Conservation (phyloP, 2,113 vertebrate genomes). For the Pseudorectes ferrugineus region DNA sequence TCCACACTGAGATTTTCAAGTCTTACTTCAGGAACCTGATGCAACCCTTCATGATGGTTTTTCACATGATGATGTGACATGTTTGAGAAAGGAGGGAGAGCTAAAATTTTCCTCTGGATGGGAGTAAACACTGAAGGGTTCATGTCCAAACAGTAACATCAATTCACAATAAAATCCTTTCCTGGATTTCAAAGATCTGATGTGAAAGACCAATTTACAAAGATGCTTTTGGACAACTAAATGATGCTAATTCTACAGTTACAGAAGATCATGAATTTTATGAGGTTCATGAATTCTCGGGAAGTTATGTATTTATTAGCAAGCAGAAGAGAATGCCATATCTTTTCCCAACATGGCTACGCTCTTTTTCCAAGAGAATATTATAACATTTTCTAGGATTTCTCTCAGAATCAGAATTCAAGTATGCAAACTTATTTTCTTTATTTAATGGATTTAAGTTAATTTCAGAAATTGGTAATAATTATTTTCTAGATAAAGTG, state of each 20-base stretch:
- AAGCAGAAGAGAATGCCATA: not conserved
- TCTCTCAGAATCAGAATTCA: not conserved
- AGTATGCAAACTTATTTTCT: not conserved
- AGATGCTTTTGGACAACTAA: not conserved
- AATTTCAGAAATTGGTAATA: not conserved
- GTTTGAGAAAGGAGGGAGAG: not conserved
- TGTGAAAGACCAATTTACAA: not conserved
- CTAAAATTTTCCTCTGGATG: not conserved
- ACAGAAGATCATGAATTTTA: not conserved
- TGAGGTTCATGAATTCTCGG: not conserved
- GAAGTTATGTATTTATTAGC: not conserved
- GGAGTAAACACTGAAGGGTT: not conserved
- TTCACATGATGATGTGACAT: not conserved
- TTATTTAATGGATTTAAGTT: not conserved
- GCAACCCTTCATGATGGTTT: accelerated
- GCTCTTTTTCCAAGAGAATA: not conserved
- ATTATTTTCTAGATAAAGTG: not conserved
- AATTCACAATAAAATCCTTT: not conserved
- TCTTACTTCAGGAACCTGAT: not conserved
- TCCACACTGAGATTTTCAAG: not conserved
- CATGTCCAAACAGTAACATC: not conserved
- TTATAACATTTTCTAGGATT: not conserved
- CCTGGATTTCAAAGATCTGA: not conserved
- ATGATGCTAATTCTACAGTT: not conserved
- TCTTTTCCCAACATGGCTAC: accelerated